Evolutionary conservation across 1,140 invertebrate genomes (phyloP), one percentile per base, ranked within the genome.

Genomic region (Vollenhovia emeryi): DNA sequence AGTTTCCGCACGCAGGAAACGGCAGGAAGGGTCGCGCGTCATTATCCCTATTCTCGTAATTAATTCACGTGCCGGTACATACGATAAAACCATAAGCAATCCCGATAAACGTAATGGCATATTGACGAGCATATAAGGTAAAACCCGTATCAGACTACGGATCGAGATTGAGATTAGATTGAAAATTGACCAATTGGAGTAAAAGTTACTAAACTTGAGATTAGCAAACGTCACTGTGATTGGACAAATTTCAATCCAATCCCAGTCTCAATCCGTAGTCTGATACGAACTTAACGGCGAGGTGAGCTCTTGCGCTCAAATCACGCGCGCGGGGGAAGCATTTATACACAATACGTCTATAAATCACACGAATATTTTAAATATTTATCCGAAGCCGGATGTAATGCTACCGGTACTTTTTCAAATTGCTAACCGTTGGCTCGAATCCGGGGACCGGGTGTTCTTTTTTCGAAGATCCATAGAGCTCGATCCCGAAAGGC

Each of bases 1-100:
- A 71, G 57, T 73, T n/a, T n/a, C 18, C 9, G 43, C 50, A 48
- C 13, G 15, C 45, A 21, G 21, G 21, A 40, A 66, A 50, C 21
- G 15, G 21, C 36, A 24, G 2, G 18, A 43, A 73, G 66, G 24
- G 24, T 57, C 18, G 40, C 36, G 9, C 59, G n/a, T n/a, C n/a
- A n/a, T n/a, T n/a, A 78, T 52, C 36, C 50, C 18, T 15, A 1
- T 30, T 18, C 11, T 45, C 36, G 24, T 71, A 71, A 71, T 80
- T 80, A 80, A 80, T 71, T 71, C 24, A 71, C 7, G 7, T 27
- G 18, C n/a, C 11, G 33, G 8, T 15, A 43, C 24, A 82, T 30
- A 2, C 3, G 43, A 57, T 15, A 80, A 69, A n/a, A 71, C 48
- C 18, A 40, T 57, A 57, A 57, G 18, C 18, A 13, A 73, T 57